Percentiles rank a stretch among this genome's conserved stretches.
Evolutionary conservation across 2,113 vertebrate genomes (phyloP).

Genomic region (Xenus cinereus): DNA sequence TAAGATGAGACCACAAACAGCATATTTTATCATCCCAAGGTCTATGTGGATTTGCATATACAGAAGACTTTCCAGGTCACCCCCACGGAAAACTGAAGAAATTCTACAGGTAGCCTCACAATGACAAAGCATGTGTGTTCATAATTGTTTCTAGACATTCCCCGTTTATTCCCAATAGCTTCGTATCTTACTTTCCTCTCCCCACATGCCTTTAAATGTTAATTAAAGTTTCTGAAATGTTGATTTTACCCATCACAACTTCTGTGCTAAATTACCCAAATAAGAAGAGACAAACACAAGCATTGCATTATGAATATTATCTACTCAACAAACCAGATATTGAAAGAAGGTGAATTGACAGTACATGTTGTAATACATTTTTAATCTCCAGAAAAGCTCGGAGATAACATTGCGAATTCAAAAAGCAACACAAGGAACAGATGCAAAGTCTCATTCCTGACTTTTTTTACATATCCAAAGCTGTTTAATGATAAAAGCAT

Average conservation of each 20-base stretch:
- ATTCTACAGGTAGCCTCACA: neutral
- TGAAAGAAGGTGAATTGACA: neutral
- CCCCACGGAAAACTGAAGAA: neutral
- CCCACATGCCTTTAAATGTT: neutral
- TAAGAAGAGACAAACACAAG: constrained; percentile 2
- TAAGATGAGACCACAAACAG: neutral
- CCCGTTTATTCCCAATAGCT: neutral
- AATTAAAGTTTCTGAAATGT: constrained; percentile 17
- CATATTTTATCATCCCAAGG: neutral
- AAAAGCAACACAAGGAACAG: constrained; percentile 16
- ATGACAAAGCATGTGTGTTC: neutral
- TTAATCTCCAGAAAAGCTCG: constrained; percentile 11
- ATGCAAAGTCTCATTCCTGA: constrained; percentile 14
- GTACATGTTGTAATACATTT: neutral
- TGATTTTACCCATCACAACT: neutral
- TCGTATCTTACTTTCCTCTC: neutral
- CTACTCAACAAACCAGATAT: neutral
- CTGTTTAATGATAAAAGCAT: constrained; percentile 35
- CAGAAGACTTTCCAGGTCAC: neutral
- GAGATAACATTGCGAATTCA: neutral
- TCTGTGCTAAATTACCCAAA: neutral
- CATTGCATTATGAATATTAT: neutral
- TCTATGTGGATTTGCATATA: neutral
- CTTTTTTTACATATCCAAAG: neutral
- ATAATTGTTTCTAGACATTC: neutral